Percentiles rank a stretch among this genome's conserved stretches.
These are phyloP conservation scores for Agriotes lineatus DNA, from an alignment of 2,888 invertebrate species.

Conservation along the genomic window DNA sequence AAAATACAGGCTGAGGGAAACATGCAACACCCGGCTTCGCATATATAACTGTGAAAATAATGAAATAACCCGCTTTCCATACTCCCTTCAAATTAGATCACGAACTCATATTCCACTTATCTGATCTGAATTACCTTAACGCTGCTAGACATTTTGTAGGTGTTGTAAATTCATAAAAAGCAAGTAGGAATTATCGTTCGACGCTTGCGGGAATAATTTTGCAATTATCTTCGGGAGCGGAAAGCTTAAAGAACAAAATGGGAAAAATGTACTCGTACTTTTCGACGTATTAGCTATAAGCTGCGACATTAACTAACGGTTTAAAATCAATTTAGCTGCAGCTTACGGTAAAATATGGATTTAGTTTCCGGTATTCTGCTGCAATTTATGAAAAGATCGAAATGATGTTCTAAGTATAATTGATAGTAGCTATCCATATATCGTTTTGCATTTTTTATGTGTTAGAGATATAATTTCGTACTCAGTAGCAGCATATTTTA, in stretches of 20 bases:
- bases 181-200: slow-evolving; percentile 31
- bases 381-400: too few species aligned
- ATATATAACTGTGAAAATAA: slow-evolving; percentile 50
- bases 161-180: slow-evolving; percentile 39
- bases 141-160: slow-evolving; percentile 40
- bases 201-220: slow-evolving; percentile 13
- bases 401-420: too few species aligned
- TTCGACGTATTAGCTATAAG: background rate
- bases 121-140: slow-evolving; percentile 44
- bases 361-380: too few species aligned
- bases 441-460: too few species aligned
- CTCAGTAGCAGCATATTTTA: too few species aligned
- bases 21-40: slow-evolving; percentile 49
- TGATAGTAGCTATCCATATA: too few species aligned
- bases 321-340: background rate
- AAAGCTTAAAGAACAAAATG: slow-evolving; percentile 1
- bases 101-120: slow-evolving; percentile 50
- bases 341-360: too few species aligned
- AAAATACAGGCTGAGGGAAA: slow-evolving; percentile 50
- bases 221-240: slow-evolving; percentile 13
- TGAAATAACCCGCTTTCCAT: slow-evolving; percentile 49
- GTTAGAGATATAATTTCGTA: too few species aligned
- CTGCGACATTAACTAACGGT: background rate
- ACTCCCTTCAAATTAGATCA: slow-evolving; percentile 51
- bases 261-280: background rate